A percentile compares a stretch with the other conserved stretches of the same genome.
Conservation (phyloP, 2,888 invertebrate species). For the Callyntrura guangdongensis region DNA sequence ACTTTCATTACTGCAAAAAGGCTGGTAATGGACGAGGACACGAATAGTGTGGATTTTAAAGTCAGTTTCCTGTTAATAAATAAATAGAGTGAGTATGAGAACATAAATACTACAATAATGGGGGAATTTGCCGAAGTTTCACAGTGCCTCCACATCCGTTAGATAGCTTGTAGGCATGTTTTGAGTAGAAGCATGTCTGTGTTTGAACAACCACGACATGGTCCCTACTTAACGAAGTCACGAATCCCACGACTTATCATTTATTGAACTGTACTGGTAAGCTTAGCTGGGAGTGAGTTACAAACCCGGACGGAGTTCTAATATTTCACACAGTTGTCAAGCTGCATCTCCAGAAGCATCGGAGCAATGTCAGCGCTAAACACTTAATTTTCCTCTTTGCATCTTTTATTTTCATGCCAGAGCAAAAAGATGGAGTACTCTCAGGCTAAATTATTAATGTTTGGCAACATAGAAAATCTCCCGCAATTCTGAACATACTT, state of each 20-base stretch:
- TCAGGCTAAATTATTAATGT: slow-evolving; percentile 31
- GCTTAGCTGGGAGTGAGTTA: not conserved
- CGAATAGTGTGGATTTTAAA: slow-evolving; percentile 18
- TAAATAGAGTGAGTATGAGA: too few relatives aligned
- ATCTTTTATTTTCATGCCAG: not conserved
- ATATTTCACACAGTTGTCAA: not conserved
- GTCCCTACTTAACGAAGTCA: too few relatives aligned
- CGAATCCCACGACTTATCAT: slow-evolving; percentile 13
- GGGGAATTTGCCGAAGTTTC: too few relatives aligned
- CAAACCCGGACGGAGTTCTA: slow-evolving; percentile 26
- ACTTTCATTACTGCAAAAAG: too few relatives aligned
- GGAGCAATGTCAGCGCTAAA: not conserved
- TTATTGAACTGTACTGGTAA: not conserved
- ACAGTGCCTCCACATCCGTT: too few relatives aligned
- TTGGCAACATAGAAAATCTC: slow-evolving; percentile 27
- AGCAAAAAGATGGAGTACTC: not conserved
- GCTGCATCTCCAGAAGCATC: not conserved
- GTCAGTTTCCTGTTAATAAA: not conserved
- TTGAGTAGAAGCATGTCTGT: too few relatives aligned
- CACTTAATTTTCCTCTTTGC: not conserved
- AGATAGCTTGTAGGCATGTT: too few relatives aligned
- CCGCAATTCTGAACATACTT: slow-evolving; percentile 15
- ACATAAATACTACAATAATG: too few relatives aligned
- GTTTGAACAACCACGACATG: too few relatives aligned
- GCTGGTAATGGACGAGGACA: too few relatives aligned